Evolutionary conservation across 2,888 invertebrate genomes (phyloP).

Genomic region (Enoplolaimus lenunculus): DNA sequence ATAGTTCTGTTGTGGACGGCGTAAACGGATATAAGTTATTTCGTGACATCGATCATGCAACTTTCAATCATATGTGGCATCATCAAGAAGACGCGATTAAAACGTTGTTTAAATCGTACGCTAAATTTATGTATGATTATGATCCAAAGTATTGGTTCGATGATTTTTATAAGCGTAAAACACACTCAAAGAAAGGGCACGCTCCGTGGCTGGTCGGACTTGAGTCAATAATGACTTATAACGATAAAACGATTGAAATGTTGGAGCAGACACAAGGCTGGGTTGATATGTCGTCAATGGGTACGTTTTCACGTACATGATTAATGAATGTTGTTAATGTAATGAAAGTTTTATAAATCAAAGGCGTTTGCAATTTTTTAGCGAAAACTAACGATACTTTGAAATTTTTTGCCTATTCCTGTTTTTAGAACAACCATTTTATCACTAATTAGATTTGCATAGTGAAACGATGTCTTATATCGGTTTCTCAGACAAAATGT

Average conservation of each 20-base stretch:
- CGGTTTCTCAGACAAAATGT: too few relatives aligned
- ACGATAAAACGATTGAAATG: not conserved
- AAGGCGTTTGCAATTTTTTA: too few relatives aligned
- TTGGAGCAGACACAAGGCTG: not conserved
- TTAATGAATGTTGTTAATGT: too few relatives aligned
- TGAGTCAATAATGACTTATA: not conserved
- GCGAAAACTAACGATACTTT: too few relatives aligned
- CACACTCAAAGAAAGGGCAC: not conserved
- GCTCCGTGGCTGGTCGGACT: not conserved
- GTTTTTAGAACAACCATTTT: too few relatives aligned
- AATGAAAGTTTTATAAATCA: too few relatives aligned
- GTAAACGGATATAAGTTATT: not conserved
- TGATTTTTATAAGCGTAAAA: not conserved
- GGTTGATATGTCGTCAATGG: not conserved
- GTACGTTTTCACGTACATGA: too few relatives aligned
- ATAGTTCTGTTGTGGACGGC: not conserved
- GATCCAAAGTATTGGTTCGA: slow-evolving; percentile 2
- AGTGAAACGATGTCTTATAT: too few relatives aligned
- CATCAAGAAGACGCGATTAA: slow-evolving; percentile 5
- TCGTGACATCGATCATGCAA: not conserved
- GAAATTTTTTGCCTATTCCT: too few relatives aligned
- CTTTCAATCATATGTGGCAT: not conserved
- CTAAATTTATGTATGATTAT: slow-evolving; percentile 12
- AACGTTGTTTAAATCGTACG: not conserved
- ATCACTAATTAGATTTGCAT: too few relatives aligned